Conservation (phyloP, 2,113 vertebrate species). For the Sardina pilchardus region DNA sequence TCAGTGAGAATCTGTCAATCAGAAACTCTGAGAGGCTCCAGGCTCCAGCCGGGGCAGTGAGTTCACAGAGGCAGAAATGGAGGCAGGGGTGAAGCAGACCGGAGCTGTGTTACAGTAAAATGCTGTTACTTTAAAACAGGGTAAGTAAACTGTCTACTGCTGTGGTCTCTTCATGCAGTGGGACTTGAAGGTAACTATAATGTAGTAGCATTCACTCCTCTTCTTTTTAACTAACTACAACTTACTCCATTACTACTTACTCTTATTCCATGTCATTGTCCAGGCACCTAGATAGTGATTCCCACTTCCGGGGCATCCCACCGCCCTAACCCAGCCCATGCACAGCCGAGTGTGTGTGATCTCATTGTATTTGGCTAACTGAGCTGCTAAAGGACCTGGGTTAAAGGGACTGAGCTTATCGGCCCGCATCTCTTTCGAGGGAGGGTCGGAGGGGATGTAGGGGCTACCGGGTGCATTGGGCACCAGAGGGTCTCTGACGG, state of each 20-base stretch:
- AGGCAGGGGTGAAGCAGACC: too few species aligned
- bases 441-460: background rate
- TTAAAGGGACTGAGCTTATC: constrained; percentile 15
- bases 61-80: too few species aligned
- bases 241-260: background rate
- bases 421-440: background rate
- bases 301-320: background rate
- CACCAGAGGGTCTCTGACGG: constrained; percentile 13
- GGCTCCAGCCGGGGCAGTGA: too few species aligned
- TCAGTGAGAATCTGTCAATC: background rate
- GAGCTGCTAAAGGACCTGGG: constrained; percentile 6
- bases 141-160: too few species aligned
- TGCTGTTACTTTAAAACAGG: background rate
- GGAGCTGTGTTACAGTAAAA: too few species aligned
- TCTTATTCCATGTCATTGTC: background rate
- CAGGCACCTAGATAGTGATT: background rate
- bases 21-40: background rate
- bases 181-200: background rate
- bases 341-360: background rate
- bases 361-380: constrained; percentile 24
- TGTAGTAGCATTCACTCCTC: background rate
- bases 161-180: background rate
- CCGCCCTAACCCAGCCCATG: background rate
- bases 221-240: too few species aligned
- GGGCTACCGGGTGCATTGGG: background rate